Evolutionary conservation across 2,888 invertebrate species (phyloP), one percentile per base, ranked within the genome.

Genomic region (Bedellia somnulentella): DNA sequence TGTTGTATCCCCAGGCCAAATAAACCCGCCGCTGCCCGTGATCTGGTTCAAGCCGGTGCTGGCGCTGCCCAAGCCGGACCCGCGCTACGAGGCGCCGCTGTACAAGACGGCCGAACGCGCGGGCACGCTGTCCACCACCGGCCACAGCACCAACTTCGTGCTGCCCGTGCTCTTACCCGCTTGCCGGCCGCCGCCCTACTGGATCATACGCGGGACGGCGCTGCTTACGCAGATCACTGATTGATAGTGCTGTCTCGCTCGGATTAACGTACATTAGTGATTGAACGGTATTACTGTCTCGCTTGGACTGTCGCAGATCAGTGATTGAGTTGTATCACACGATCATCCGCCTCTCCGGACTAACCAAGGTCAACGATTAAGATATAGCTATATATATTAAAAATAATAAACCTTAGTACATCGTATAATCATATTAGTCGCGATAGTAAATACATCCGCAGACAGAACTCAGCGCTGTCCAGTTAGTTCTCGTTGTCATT

Each of bases 111-210:
- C 90, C 17, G 84, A 88, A 41, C 79, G 94, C 35, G 90, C 93
- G 13, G 94, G 94, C 24, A 82, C 83, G 0, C 76, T 94, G 9
- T 93, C 93, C 5, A 94, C 93, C 0, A 94, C 93, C 1, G 94
- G 94, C 0, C 93, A 93, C 62, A 93, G 93, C 45, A 94, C 93
- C 2, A 94, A 94, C 73, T 94, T 93, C 53, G 89, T 94, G 17
- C 79, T 93, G 24, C 79, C 89, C 1, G 85, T 93, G 35, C 62
- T 88, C 16, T 52, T 94, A 29, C 85, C 87, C 0, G 80, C 88
- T 0, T 50, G 61, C 11, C 68, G 80, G 38, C 58, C 79, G 1
- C 80, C 87, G 25, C 82, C 85, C 40, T 90, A 85, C 57, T 94
- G 94, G 94, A 90, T 93, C 42, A 80, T 91, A 25, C 87, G 89